Base-by-base conservation (phyloP, 2,888 invertebrate genomes). In the Tinea trinotella region DNA sequence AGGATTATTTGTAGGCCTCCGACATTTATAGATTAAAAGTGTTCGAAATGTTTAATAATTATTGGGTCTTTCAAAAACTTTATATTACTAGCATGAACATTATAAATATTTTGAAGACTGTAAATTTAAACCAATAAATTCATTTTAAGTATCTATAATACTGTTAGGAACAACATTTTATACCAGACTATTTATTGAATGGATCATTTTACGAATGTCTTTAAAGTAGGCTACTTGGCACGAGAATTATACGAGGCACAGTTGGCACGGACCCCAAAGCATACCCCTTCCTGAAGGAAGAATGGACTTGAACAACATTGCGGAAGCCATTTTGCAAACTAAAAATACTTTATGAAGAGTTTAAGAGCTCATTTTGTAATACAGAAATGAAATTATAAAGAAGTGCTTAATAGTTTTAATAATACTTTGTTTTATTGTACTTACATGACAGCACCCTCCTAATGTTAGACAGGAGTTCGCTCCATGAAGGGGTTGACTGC, bases 171-270 rank as follows among this genome's bases (percentile, higher is more conserved):
- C 46, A 46, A 46, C 18, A 46, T 17, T 46, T 46, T 46, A 19
- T 46, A 46, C 18, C 19, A 19, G 46, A 46, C 19, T 46, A 46
- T 46, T 18, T 24, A 50, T 50, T 50, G 50, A 50, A 50, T 24
- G 50, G 50, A 52, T 52, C 34, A 52, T 52, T 52, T 52, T 34
- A 22, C 52, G 52, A 60, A 64, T 59, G 58, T 56, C 58, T 57
- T 46, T 52, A 57, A 67, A 67, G 64, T 70, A 66, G 70, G 65
- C 60, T 66, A 71, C 57, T 56, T 70, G 68, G 67, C 66, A 66
- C 60, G 58, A 62, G 61, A 66, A 63, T 60, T 62, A 60, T 63
- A 60, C 61, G 63, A 70, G 72, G 70, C 75, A 71, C 63, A 68
- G 65, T 71, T 72, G 70, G 67, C 67, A 59, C 54, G 46, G 35